phyloP scores from a whole-genome alignment of 1,140 invertebrate species.

The Aporrectodea caliginosa region DNA sequence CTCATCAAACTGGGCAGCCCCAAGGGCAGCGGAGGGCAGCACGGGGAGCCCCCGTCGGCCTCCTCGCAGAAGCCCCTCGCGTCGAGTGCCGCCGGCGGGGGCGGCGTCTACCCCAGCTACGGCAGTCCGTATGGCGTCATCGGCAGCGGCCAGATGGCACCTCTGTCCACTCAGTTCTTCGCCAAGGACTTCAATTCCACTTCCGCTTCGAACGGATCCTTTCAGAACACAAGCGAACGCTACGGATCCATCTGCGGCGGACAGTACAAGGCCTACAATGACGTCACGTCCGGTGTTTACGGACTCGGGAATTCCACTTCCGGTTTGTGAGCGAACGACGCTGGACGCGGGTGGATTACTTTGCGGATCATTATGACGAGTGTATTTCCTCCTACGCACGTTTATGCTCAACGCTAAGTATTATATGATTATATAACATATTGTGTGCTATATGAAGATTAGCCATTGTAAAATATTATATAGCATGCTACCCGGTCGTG shows the following conservation, averaged over 20 bases:
- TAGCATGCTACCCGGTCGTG: too few relatives aligned
- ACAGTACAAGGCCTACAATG: not conserved
- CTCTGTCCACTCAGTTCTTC: not conserved
- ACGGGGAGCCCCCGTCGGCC: not conserved
- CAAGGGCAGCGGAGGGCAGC: not conserved
- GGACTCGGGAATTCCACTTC: not conserved
- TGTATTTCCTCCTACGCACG: too few relatives aligned
- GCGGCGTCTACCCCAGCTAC: not conserved
- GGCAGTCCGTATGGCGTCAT: not conserved
- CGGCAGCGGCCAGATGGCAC: not conserved
- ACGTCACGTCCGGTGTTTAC: not conserved
- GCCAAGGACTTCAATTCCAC: not conserved
- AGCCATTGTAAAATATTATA: too few relatives aligned
- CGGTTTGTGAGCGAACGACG: constrained; percentile 1
- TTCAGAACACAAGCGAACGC: not conserved
- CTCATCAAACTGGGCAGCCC: not conserved
- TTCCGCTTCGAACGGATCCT: not conserved
- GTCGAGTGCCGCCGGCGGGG: too few relatives aligned
- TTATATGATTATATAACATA: too few relatives aligned
- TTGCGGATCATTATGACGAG: too few relatives aligned
- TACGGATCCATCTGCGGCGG: too few relatives aligned
- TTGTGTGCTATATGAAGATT: too few relatives aligned
- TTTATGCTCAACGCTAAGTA: too few relatives aligned
- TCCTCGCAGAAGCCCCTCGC: too few relatives aligned
- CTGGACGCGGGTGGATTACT: too few relatives aligned